A percentile compares a stretch with the other conserved stretches of the same genome.
Conservation (phyloP, 2,797 vertebrate genomes). For the Megalops cyprinoides region DNA sequence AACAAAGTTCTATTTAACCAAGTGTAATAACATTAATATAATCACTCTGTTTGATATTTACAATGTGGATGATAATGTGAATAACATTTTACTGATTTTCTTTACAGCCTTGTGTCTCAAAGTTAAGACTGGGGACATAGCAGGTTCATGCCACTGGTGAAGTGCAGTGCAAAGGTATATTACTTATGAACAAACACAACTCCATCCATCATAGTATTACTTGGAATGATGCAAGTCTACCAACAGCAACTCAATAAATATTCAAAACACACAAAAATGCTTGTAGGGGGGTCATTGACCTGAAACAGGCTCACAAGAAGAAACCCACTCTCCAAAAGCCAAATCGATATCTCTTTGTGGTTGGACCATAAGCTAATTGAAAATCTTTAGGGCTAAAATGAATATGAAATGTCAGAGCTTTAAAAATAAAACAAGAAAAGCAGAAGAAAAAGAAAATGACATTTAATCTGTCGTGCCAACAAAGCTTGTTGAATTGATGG, state of each 20-base stretch:
- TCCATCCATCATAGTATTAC: constrained; percentile 3
- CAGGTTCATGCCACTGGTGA: not conserved
- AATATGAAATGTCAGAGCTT: constrained; percentile 69
- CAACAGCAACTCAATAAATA: constrained; percentile 24
- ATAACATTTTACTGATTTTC: no score
- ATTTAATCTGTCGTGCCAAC: constrained; percentile 61
- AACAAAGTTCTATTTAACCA: no score
- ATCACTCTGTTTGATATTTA: no score
- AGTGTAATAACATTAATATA: no score
- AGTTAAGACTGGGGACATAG: no score
- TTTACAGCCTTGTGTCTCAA: no score
- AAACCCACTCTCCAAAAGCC: constrained; percentile 44
- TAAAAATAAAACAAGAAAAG: constrained; percentile 52
- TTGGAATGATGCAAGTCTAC: constrained; percentile 7
- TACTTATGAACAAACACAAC: constrained; percentile 3
- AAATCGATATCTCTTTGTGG: constrained; percentile 61
- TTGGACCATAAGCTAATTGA: constrained; percentile 64
- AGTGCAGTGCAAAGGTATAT: not conserved
- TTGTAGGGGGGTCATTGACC: constrained; percentile 30
- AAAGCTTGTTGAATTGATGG: constrained; percentile 53
- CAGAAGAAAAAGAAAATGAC: constrained; percentile 50
- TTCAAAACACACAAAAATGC: constrained; percentile 4
- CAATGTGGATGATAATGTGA: no score
- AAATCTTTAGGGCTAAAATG: constrained; percentile 67
- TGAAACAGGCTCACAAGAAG: constrained; percentile 20